phyloP scores from a whole-genome alignment of 2,797 vertebrate genomes.

The Hipposideros larvatus region DNA sequence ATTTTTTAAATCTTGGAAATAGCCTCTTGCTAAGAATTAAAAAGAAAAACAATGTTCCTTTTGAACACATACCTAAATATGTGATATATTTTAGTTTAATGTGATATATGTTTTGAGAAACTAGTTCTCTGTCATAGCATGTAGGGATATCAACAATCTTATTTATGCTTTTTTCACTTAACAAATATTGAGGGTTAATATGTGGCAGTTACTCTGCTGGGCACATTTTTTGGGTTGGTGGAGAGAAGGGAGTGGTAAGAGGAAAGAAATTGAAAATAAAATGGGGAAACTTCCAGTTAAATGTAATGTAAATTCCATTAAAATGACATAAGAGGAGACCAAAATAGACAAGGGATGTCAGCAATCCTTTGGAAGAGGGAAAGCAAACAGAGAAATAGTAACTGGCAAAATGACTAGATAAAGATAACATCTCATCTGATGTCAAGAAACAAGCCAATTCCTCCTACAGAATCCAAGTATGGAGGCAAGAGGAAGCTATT shows the following conservation, averaged over 20 bases:
- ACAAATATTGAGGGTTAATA: not conserved
- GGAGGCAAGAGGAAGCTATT: not conserved
- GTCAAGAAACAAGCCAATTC: not conserved
- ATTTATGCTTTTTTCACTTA: not conserved
- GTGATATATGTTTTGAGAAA: not conserved
- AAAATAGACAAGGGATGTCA: not conserved
- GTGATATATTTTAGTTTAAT: not conserved
- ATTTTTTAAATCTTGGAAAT: not conserved
- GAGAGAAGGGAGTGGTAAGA: not conserved
- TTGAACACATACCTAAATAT: not conserved
- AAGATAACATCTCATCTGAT: not conserved
- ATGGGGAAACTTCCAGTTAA: not conserved
- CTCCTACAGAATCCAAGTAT: not conserved
- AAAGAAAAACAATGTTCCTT: not conserved
- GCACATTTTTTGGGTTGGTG: not conserved
- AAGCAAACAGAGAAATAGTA: not conserved
- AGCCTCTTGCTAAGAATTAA: not conserved
- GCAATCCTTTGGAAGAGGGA: not conserved
- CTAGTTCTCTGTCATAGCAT: not conserved
- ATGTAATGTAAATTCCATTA: slow-evolving; percentile 4
- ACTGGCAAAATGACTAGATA: not conserved
- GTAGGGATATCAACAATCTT: not conserved
- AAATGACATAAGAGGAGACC: not conserved
- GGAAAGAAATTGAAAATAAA: not conserved
- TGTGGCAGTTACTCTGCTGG: not conserved